These are phyloP conservation scores for Tenrec ecaudatus DNA, from an alignment of 2,113 vertebrate species.

Conservation along the genomic window DNA sequence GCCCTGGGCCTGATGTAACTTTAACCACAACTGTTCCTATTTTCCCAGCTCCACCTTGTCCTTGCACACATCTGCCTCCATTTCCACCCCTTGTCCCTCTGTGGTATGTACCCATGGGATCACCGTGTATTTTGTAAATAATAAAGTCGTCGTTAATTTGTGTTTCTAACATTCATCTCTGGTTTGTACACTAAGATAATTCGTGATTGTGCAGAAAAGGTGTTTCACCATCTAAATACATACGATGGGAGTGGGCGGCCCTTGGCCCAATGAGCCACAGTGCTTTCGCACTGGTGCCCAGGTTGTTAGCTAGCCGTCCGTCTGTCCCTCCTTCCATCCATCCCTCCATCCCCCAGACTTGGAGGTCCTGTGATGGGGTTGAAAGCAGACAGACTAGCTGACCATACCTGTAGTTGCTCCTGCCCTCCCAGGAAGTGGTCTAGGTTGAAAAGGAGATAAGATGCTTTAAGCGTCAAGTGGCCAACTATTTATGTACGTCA, in stretches of 20 bases:
- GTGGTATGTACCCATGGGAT: slow-evolving; percentile 35
- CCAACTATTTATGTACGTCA: neutral
- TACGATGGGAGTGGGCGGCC: too few species aligned
- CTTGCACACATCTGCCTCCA: slow-evolving; percentile 32
- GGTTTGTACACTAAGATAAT: slow-evolving; percentile 55
- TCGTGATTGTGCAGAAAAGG: slow-evolving; percentile 49
- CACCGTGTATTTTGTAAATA: slow-evolving; percentile 74
- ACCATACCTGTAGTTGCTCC: slow-evolving; percentile 15
- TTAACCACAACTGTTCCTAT: slow-evolving; percentile 49
- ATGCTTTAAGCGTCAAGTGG: slow-evolving; percentile 47
- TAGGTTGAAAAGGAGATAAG: slow-evolving; percentile 46
- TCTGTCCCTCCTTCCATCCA: too few species aligned
- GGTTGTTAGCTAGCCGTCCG: too few species aligned
- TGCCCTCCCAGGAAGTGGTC: slow-evolving; percentile 23
- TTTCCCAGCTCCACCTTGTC: neutral
- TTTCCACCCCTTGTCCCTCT: slow-evolving; percentile 50
- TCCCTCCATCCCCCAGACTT: neutral
- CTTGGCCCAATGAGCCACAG: too few species aligned
- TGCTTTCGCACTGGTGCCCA: too few species aligned
- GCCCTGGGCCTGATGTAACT: neutral
- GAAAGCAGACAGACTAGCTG: neutral
- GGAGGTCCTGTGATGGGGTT: neutral
- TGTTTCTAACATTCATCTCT: slow-evolving; percentile 61
- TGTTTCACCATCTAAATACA: neutral
- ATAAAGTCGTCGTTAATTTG: slow-evolving; percentile 74